Evolutionary conservation across 2,113 vertebrate genomes (phyloP), one percentile per base, ranked within the genome.

Genomic region (Paracanthobrama guichenoti): DNA sequence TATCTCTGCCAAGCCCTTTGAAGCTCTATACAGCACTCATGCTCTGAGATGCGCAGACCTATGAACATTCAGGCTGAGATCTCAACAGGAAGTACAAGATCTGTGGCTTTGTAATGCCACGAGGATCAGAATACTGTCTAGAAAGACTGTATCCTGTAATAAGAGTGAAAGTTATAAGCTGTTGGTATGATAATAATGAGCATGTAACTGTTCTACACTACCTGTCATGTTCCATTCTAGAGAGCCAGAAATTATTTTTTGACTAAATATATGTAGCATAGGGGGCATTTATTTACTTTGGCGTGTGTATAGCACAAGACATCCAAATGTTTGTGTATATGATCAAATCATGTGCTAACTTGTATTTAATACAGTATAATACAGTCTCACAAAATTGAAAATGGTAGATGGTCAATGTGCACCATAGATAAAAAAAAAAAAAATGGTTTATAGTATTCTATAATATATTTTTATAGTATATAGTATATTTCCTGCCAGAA

Each of bases 1-100:
- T 75, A 83, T 77, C 28, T 76, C 71, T 14, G 9, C 60, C 31
- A 60, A 44, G 79, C 69, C 4, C 31, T 76, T 57, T 86, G 75
- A 82, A 82, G 83, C 74, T 46, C 10, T 48, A 48, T 73, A 24
- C 48, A 79, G 16, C 75, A 20, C 44, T 67, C n/a, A 42, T 59
- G 53, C n/a, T 53, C 77, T 46, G 39, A 72, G 79, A 67, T 53
- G 59, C 60, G 28, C 57, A 82, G 39, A 69, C 13, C 59, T 44
- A 53, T 50, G 18, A 9, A 53, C 16, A 81, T 22, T 80, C 60
- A 67, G n/a, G 8, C 14, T 26, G 59, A 44, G 24, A 67, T 62
- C 66, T 84, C 83, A 31, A 48, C 42, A 50, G 60, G 26, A 48
- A 53, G 42, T 28, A 6, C 44, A 50, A 31, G 26, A 80, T 67